Percentiles rank a stretch among this genome's conserved stretches.
Conservation (phyloP, 2,797 vertebrate species). For the Neomorphus geoffroyi region DNA sequence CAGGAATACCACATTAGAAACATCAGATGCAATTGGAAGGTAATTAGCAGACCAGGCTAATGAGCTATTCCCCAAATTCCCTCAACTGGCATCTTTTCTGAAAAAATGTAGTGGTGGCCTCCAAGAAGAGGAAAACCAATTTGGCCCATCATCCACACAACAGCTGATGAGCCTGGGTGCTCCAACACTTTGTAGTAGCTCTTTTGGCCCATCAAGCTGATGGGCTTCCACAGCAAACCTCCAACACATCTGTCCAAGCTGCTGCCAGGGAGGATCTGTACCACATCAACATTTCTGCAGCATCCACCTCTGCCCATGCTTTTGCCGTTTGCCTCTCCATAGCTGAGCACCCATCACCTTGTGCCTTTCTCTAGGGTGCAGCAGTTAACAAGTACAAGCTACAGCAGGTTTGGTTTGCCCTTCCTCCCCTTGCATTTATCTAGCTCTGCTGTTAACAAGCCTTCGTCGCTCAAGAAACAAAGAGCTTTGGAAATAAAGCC, state of each 20-base stretch:
- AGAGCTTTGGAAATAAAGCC: background rate
- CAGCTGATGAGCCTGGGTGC: background rate
- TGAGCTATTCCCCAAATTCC: background rate
- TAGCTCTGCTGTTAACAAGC: background rate
- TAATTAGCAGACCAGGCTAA: background rate
- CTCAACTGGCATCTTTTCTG: background rate
- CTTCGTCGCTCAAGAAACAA: background rate
- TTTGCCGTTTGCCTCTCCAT: background rate
- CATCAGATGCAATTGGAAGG: background rate
- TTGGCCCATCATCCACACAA: background rate
- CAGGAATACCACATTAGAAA: background rate
- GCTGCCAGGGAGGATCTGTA: fast-evolving
- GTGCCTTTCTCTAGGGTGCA: background rate
- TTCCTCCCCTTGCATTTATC: background rate
- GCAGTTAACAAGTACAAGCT: background rate
- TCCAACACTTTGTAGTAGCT: background rate
- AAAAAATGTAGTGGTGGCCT: background rate
- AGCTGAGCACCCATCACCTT: background rate
- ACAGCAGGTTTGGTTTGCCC: fast-evolving
- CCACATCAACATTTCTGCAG: background rate
- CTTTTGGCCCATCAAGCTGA: background rate
- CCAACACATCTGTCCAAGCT: background rate
- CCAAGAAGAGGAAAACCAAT: background rate
- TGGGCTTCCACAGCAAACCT: background rate
- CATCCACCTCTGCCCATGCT: background rate